Base-by-base conservation (phyloP, 1,140 invertebrate species). In the Micrasema longulum region DNA sequence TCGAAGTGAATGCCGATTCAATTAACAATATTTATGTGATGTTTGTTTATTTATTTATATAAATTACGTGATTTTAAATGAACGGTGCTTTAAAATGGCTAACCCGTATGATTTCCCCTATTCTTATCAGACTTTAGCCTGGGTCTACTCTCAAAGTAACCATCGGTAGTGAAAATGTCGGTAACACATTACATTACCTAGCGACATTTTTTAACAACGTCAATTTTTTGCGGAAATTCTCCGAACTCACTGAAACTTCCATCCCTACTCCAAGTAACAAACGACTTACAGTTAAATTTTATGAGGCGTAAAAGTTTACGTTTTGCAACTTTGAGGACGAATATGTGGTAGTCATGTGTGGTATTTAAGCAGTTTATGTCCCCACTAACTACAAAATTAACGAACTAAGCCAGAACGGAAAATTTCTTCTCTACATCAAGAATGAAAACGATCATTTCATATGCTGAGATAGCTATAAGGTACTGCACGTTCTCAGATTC, bases 301-400 rank as follows among this genome's bases (percentile, higher is more conserved):
- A 72, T 69, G 74, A 67, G 66, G 70, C 70, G 74, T 72, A 72
- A 75, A 75, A 75, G 74, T 75, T 75, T 72, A 72, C 69, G 66
- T 69, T 75, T 75, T 63, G 65, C 64, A 75, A 75, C 60, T 75
- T 73, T 65, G 55, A 67, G 66, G 66, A 73, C 67, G 60, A 63
- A 50, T 36, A 55, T 50, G 23, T 53, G 43, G 69, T 38, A 36
- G 48, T 12, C 35, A 38, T 47, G 38, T 47, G 38, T 69, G 63
- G 65, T 52, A 73, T 68, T 69, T 45, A 36, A 71, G 48, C 69
- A 57, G 23, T 66, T 60, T 41, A 60, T 41, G 31, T 18, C 55
- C 18, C 36, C 41, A 22, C 55, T 53, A 53, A 53, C 50, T 41
- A 23, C 36, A 41, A 38, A 60, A 60, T 60, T 60, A 60, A 60